A percentile compares a stretch with the other conserved stretches of the same genome.
These are phyloP conservation scores for Bombus sylvicola DNA, from an alignment of 1,140 invertebrate genomes.

Conservation along the genomic window DNA sequence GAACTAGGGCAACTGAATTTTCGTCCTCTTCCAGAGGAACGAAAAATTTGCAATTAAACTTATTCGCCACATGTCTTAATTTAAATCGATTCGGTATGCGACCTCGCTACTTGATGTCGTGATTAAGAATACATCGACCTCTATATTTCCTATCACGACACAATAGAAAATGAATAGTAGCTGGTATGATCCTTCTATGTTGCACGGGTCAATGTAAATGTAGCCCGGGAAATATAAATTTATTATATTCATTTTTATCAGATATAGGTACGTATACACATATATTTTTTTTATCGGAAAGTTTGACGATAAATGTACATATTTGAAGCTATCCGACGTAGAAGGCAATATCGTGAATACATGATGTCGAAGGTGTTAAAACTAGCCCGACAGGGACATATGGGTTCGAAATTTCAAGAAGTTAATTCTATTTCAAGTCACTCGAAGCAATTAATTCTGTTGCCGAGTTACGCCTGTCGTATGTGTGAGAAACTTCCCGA, in stretches of 20 bases:
- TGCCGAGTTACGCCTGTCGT: neutral
- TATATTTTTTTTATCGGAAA: neutral
- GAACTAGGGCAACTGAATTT: neutral
- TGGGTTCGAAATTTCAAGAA: neutral
- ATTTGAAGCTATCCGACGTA: no score
- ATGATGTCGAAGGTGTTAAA: neutral
- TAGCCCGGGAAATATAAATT: neutral
- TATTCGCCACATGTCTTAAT: neutral
- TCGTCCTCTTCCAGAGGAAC: neutral
- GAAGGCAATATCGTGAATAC: neutral
- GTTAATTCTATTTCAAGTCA: slow-evolving; percentile 10
- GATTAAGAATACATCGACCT: neutral
- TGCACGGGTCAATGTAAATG: neutral
- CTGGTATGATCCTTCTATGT: neutral
- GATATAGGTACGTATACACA: neutral
- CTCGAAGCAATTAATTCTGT: neutral
- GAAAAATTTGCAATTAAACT: slow-evolving; percentile 10
- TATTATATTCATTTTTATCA: neutral
- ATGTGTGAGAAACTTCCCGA: neutral
- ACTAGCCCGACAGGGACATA: neutral
- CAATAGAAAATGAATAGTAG: neutral
- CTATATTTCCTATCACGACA: neutral
- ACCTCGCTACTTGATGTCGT: neutral
- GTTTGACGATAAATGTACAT: neutral
- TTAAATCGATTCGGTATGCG: neutral